Evolutionary conservation across 2,888 invertebrate species (phyloP).

Genomic region (Synergus gifuensis): DNA sequence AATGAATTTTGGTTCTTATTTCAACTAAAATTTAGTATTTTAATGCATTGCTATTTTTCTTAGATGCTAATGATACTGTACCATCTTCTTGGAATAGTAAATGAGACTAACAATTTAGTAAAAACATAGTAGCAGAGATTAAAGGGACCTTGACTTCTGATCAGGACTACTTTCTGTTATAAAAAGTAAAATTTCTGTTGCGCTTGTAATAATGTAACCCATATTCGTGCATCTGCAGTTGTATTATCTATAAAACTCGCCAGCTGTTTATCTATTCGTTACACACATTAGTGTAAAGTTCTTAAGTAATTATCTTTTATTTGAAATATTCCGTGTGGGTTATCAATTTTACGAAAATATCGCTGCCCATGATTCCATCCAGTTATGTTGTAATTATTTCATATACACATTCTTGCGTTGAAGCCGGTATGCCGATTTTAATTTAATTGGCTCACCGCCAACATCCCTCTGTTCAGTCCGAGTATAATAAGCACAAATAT

Average conservation of each 20-base stretch:
- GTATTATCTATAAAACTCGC: background rate
- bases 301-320: background rate
- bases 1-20: conserved; percentile 1
- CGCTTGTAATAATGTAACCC: background rate
- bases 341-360: background rate
- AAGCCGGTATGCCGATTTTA: background rate
- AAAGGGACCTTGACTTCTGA: background rate
- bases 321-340: background rate
- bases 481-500: conserved; percentile 41
- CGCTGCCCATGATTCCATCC: background rate
- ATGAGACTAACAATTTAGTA: too few relatives aligned
- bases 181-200: background rate
- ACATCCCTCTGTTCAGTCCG: conserved; percentile 2
- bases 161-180: background rate
- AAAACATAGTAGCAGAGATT: background rate
- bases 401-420: background rate
- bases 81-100: too few relatives aligned
- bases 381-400: background rate
- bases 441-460: conserved; percentile 43
- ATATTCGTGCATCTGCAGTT: background rate
- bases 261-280: background rate
- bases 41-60: background rate
- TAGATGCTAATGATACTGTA: background rate
- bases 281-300: background rate
- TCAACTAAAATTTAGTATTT: background rate